Conservation (phyloP, 2,888 invertebrate genomes). For the Amblyjoppa proteus region DNA sequence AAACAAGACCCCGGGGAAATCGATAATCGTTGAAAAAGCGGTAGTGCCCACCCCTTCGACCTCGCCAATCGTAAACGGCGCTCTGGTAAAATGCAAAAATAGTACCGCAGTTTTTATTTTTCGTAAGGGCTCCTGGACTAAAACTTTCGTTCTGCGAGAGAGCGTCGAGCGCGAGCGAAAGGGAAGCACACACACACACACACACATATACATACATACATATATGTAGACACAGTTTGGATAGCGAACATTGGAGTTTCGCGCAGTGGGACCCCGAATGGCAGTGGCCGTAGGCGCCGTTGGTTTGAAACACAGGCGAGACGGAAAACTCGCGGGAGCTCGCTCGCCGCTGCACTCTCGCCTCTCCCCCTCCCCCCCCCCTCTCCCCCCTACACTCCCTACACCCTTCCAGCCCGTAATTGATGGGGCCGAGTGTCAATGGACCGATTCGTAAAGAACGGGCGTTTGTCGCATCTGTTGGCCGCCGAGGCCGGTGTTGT, state of each 20-base stretch:
- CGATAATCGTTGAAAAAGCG: conserved; percentile 61
- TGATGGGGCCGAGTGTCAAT: conserved; percentile 78
- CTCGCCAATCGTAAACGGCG: not conserved
- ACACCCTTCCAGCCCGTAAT: conserved; percentile 70
- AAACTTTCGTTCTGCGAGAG: conserved; percentile 48
- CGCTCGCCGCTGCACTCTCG: conserved; percentile 3
- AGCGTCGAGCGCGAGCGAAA: conserved; percentile 16
- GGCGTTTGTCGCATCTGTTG: conserved; percentile 76
- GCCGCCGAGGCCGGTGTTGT: conserved; percentile 66
- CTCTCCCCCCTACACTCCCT: not conserved
- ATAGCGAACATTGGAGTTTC: conserved; percentile 57
- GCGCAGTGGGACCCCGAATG: conserved; percentile 65
- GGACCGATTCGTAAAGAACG: conserved; percentile 76
- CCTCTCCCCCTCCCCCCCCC: not conserved
- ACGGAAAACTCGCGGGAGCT: conserved; percentile 53
- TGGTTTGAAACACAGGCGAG: conserved; percentile 63
- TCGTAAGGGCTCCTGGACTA: conserved; percentile 45
- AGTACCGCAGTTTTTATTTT: conserved; percentile 50
- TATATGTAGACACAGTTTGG: not conserved
- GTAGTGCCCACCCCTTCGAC: conserved; percentile 16
- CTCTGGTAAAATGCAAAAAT: conserved; percentile 62
- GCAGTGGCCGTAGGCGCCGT: conserved; percentile 70
- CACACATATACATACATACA: not conserved
- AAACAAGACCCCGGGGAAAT: conserved; percentile 58
- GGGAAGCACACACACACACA: not conserved